Base-by-base conservation (phyloP, 2,888 invertebrate species). In the Auanema freiburgensis region DNA sequence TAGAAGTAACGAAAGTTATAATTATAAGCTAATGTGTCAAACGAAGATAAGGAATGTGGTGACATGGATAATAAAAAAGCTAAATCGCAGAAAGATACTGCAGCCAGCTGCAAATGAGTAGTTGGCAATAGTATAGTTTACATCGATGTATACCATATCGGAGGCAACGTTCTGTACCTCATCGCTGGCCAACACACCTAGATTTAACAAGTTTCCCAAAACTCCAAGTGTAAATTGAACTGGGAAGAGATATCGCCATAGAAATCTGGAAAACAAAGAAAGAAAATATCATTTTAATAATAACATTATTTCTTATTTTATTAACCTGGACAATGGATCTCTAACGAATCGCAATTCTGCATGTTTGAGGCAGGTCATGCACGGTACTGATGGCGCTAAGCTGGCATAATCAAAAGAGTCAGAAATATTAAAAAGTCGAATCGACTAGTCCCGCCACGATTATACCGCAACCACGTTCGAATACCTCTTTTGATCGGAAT, bases 101-200 rank as follows among this genome's bases (percentile, higher is more conserved):
- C 80, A 1, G 82, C 82, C 67, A 81, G 68, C 81, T 81, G 64
- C 52, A 77, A 63, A 41, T 0, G 11, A 25, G 14, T 24, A 59
- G 14, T 46, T 24, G 25, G 8, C 23, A 10, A 42, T n/a, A 25
- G 42, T 12, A 14, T 33, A 33, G 33, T 3, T 8, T 33, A 3
- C 33, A 3, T 33, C 8, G 33, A 25, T 18, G 21, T 66, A 25
- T 46, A 81, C 81, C 76, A 82, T 66, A 66, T 82, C 82, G 54
- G 79, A 80, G 54, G 82, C 82, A 50, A 79, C 71, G 66, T 82
- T 82, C 14, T 79, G 72, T 57, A 81, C 73, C 51, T 77, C 80
- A 63, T 76, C 74, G 16, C 77, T 79, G 23, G 76, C 71, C 23
- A 82, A 69, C 21, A 83, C 77, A 74, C 77, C 79, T 18, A 81